Evolutionary conservation across 2,888 invertebrate genomes (phyloP).

Genomic region (Athalia cordata): DNA sequence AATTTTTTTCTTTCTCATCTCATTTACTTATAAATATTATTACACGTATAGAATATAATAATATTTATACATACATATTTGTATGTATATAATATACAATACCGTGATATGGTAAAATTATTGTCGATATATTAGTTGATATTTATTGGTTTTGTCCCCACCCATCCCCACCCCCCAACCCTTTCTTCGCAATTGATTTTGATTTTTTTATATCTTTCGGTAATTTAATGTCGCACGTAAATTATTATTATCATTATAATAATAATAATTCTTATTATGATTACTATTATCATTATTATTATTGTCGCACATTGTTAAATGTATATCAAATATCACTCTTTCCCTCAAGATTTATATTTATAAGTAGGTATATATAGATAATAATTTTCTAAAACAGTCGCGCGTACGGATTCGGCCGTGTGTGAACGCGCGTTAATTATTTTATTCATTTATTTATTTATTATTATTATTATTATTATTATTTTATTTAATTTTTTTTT

Average conservation of each 20-base stretch:
- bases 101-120: background rate
- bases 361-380: no score
- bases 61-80: constrained; percentile 49
- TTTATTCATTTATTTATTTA: background rate
- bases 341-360: background rate
- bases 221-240: no score
- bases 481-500: background rate
- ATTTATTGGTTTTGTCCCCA: constrained; percentile 6
- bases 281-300: background rate
- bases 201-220: no score
- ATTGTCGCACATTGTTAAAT: constrained; percentile 22
- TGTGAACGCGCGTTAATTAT: background rate
- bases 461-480: constrained; percentile 18
- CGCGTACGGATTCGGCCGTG: background rate
- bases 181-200: no score
- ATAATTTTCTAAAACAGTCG: no score
- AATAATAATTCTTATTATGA: background rate
- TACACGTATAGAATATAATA: background rate
- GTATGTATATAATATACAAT: constrained; percentile 13
- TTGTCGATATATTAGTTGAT: constrained; percentile 36
- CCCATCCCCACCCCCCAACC: no score
- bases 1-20: background rate
- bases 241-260: background rate
- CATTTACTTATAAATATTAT: background rate
- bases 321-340: constrained; percentile 38